These are phyloP conservation scores for Sisyra terminalis DNA, from an alignment of 2,888 invertebrate species.

Conservation along the genomic window DNA sequence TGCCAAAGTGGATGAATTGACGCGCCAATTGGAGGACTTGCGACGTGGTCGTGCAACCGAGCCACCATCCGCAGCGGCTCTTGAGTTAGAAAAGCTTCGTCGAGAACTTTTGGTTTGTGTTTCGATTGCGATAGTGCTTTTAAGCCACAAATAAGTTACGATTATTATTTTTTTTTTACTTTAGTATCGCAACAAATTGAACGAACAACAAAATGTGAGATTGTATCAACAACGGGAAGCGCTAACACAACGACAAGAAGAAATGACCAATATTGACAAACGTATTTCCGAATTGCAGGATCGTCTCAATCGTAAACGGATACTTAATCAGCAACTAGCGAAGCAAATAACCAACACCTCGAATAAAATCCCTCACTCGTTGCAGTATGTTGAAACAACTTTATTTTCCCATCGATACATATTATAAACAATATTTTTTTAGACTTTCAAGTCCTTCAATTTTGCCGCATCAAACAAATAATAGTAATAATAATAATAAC, in stretches of 20 bases:
- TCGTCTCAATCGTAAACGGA: slow-evolving; percentile 72
- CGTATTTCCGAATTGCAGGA: slow-evolving; percentile 88
- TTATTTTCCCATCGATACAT: no score
- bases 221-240: slow-evolving; percentile 80
- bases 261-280: slow-evolving; percentile 82
- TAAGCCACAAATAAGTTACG: neutral
- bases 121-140: neutral
- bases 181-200: slow-evolving; percentile 93
- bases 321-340: slow-evolving; percentile 61
- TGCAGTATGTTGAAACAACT: no score
- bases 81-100: slow-evolving; percentile 83
- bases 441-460: neutral
- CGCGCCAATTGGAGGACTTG: slow-evolving; percentile 85
- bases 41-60: slow-evolving; percentile 43
- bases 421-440: neutral
- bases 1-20: slow-evolving; percentile 91
- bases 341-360: slow-evolving; percentile 36
- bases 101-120: slow-evolving; percentile 75
- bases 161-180: slow-evolving; percentile 20
- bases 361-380: slow-evolving; percentile 20
- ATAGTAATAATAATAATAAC: neutral
- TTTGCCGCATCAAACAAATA: neutral
- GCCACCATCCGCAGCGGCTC: slow-evolving; percentile 52
- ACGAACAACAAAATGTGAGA: slow-evolving; percentile 85
- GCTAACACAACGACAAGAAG: slow-evolving; percentile 74